Percentiles rank a stretch among this genome's conserved stretches.
Evolutionary conservation across 2,888 invertebrate genomes (phyloP).

Genomic region (Willowsia nigromaculata): DNA sequence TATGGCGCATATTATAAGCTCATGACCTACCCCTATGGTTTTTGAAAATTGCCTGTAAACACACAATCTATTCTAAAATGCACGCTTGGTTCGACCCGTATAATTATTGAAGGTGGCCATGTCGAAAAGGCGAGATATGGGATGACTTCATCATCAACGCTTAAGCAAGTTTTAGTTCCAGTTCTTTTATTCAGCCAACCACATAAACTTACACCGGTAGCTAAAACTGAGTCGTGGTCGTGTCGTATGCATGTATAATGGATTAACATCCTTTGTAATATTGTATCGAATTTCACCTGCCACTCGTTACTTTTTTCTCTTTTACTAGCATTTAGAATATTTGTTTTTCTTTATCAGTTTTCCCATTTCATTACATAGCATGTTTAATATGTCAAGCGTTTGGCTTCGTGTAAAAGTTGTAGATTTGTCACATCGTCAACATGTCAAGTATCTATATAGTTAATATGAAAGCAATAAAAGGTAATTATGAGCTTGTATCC

Average conservation of each 20-base stretch:
- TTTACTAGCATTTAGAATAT: background rate
- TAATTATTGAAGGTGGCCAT: background rate
- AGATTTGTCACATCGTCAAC: background rate
- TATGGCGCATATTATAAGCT: too few species aligned
- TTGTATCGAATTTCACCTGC: background rate
- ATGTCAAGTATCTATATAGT: too few species aligned
- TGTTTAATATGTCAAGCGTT: too few species aligned
- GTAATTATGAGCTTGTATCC: background rate
- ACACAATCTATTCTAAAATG: too few species aligned
- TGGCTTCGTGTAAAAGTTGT: background rate
- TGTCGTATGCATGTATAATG: background rate
- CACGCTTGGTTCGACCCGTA: too few species aligned
- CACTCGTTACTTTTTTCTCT: background rate
- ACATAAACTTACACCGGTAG: too few species aligned
- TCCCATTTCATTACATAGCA: too few species aligned
- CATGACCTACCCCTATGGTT: background rate
- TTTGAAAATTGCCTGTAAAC: too few species aligned
- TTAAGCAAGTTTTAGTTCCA: background rate
- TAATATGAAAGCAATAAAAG: background rate
- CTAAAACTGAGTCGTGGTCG: too few species aligned
- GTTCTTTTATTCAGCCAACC: background rate
- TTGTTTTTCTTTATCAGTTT: too few species aligned
- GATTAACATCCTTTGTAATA: background rate
- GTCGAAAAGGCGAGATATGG: conserved; percentile 17
- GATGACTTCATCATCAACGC: background rate